A percentile compares a stretch with the other conserved stretches of the same genome.
phyloP scores from a whole-genome alignment of 2,113 vertebrate genomes.

The Siniperca knerii region DNA sequence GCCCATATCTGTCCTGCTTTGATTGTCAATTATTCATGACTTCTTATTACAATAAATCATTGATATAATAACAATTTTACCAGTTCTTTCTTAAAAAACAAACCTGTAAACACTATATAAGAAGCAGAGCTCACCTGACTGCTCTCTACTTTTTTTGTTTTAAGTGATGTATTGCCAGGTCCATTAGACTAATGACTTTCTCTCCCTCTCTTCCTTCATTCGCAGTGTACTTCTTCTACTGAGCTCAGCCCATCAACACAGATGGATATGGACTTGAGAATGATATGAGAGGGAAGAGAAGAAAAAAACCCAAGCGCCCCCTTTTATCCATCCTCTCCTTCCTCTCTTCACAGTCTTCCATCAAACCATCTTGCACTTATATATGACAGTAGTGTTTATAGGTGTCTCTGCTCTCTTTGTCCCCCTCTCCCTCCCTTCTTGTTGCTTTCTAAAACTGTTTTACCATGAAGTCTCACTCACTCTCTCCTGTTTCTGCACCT shows the following conservation, averaged over 20 bases:
- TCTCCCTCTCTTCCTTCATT: slow-evolving; percentile 20
- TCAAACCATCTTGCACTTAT: slow-evolving; percentile 73
- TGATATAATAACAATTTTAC: slow-evolving; percentile 20
- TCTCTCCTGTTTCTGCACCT: slow-evolving; percentile 63
- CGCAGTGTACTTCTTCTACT: slow-evolving; percentile 87
- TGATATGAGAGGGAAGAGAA: slow-evolving; percentile 62
- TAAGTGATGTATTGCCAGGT: slow-evolving; percentile 3
- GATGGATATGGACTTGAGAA: slow-evolving; percentile 76
- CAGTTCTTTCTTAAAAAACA: background rate
- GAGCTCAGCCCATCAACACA: slow-evolving; percentile 65
- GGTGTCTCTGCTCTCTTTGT: slow-evolving; percentile 55
- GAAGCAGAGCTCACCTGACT: background rate
- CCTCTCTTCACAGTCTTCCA: slow-evolving; percentile 71
- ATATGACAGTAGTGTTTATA: slow-evolving; percentile 68
- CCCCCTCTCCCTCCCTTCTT: slow-evolving; percentile 32
- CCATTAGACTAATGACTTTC: slow-evolving; percentile 60
- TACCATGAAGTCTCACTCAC: slow-evolving; percentile 51
- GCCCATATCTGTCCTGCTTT: background rate
- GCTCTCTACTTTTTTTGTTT: background rate
- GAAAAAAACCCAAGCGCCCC: slow-evolving; percentile 54
- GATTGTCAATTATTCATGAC: slow-evolving; percentile 51
- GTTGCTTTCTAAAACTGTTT: slow-evolving; percentile 52
- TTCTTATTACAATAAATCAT: slow-evolving; percentile 54
- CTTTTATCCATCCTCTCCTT: slow-evolving; percentile 62
- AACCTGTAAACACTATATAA: background rate